Percentiles rank a stretch among this genome's conserved stretches.
These are phyloP conservation scores for Crocodylus rhombifer DNA, from an alignment of 2,797 vertebrate genomes.

Conservation along the genomic window DNA sequence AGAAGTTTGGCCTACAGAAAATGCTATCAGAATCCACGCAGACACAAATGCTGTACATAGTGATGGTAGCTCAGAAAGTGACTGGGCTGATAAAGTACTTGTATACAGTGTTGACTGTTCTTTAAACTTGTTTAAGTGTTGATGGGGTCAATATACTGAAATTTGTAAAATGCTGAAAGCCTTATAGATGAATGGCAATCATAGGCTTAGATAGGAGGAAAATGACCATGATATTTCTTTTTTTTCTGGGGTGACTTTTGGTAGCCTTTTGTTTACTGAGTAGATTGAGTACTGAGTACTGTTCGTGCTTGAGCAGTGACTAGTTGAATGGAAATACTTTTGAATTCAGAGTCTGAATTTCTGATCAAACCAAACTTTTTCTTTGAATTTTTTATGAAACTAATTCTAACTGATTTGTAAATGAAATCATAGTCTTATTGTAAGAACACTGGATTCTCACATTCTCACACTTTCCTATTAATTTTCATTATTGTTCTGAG, in stretches of 20 bases:
- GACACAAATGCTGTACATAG: background rate
- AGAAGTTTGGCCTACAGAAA: background rate
- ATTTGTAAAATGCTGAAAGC: background rate
- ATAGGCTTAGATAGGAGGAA: no score
- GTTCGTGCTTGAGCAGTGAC: background rate
- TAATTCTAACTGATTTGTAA: background rate
- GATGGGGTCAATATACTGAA: background rate
- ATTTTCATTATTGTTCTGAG: background rate
- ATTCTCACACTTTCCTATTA: background rate
- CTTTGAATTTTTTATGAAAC: constrained; percentile 26
- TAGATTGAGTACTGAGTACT: background rate
- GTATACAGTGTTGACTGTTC: background rate
- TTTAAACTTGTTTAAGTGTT: background rate
- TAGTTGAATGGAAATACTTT: background rate
- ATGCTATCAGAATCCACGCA: background rate
- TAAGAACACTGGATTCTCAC: constrained; percentile 32
- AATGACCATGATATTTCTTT: background rate
- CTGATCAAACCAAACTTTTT: constrained; percentile 31
- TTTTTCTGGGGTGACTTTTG: background rate
- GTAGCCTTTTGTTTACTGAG: background rate
- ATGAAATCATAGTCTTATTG: constrained; percentile 10
- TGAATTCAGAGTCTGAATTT: constrained; percentile 22
- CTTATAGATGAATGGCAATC: no score
- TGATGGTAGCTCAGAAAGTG: background rate
- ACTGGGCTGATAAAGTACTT: background rate